Evolutionary conservation across 1,140 invertebrate genomes (phyloP), one percentile per base, ranked within the genome.

Genomic region (Bicyclus anynana): DNA sequence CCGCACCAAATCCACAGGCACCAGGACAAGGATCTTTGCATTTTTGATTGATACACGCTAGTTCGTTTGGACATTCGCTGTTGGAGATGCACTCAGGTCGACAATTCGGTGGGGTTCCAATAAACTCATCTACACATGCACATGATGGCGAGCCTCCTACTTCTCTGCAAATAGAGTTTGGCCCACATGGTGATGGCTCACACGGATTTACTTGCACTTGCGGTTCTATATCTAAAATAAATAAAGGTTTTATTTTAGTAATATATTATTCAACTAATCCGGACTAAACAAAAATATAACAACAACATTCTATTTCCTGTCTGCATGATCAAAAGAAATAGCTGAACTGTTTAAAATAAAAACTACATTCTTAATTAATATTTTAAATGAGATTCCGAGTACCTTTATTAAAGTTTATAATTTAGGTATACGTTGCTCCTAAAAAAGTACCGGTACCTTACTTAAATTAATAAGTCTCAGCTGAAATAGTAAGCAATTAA

Each of bases 21-120:
- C 92, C 92, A n/a, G 91, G 90, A 69, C 92, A 93, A 27, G 92
- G 92, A 72, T 93, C 91, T 61, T 73, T 82, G 80, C 93, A 93
- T 77, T 91, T 92, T 72, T 91, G 89, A 66, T 92, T 90, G 0
- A 91, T 90, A 67, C 92, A 93, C 10, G 92, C 91, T 61, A 91
- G 78, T 63, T 92, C 89, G 49, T 90, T 87, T 1, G 90, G 67
- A 82, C 93, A 94, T 59, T 94, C 93, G 7, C 91, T 89, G 64
- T 91, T 92, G 37, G 90, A 87, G 1, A 89, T 80, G 74, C 92
- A 93, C 73, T 93, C 92, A 12, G 92, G 92, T 50, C 92, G 79
- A 83, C 93, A 94, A 53, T 88, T 84, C 20, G 92, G 92, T 55
- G 93, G 92, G 42, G 88, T 86, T 16, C 93, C 93, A 12, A 91